Evolutionary conservation across 2,113 vertebrate genomes (phyloP).

Genomic region (pig (Sus scrofa)): T2T-Sscrofa CM000814.6:100266001-100266500

Average conservation of each 20-base stretch:
- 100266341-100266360: not conserved
- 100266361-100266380: not conserved
- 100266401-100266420: not conserved
- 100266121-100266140: not conserved
- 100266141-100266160: not conserved
- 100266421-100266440: not conserved
- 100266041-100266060: not conserved
- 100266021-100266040: not conserved
- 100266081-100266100: not conserved
- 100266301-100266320: not conserved
- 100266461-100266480: not conserved
- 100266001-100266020: constrained; percentile 2
- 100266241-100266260: not conserved
- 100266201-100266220: not conserved
- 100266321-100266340: not conserved
- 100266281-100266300: not conserved
- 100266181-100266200: not conserved
- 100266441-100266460: not conserved
- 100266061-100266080: not conserved
- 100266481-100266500: not conserved
- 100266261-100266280: not conserved
- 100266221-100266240: not conserved
- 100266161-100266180: not conserved
- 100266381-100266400: not conserved
- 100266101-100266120: not conserved